These are phyloP conservation scores for Lacerta agilis DNA, from an alignment of 2,797 vertebrate species.

Conservation along the genomic window DNA sequence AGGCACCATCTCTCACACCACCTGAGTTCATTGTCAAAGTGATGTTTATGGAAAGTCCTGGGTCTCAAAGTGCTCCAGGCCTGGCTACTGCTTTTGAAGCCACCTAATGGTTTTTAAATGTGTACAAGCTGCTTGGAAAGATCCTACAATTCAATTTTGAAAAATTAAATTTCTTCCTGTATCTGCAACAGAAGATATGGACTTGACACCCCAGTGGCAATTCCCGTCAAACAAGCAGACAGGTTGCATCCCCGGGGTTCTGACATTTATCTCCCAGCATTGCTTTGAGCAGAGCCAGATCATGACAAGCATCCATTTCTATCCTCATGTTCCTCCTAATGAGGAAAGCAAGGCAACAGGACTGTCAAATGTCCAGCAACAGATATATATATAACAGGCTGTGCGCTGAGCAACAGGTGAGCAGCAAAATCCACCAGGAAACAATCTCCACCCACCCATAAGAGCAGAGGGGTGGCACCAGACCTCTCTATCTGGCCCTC, in stretches of 20 bases:
- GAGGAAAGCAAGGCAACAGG: background rate
- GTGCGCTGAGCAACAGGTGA: background rate
- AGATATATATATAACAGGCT: too few species aligned
- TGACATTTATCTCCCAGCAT: conserved; percentile 11
- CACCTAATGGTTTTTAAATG: background rate
- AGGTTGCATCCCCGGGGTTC: background rate
- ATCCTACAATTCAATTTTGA: background rate
- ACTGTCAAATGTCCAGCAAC: background rate
- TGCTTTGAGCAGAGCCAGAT: background rate
- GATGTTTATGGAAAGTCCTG: background rate
- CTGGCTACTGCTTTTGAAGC: background rate
- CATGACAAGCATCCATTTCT: conserved; percentile 5
- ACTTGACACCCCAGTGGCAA: background rate
- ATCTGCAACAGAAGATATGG: background rate
- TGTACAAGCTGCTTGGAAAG: background rate
- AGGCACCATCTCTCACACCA: background rate
- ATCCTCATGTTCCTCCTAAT: background rate
- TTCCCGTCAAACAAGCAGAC: background rate
- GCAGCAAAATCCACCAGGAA: background rate
- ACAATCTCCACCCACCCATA: background rate
- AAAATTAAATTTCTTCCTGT: background rate
- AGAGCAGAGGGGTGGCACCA: too few species aligned
- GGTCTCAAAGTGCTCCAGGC: background rate
- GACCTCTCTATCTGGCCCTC: too few species aligned
- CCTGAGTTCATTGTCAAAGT: background rate